Conservation (phyloP, 2,113 vertebrate genomes). For the Eretmochelys imbricata region DNA sequence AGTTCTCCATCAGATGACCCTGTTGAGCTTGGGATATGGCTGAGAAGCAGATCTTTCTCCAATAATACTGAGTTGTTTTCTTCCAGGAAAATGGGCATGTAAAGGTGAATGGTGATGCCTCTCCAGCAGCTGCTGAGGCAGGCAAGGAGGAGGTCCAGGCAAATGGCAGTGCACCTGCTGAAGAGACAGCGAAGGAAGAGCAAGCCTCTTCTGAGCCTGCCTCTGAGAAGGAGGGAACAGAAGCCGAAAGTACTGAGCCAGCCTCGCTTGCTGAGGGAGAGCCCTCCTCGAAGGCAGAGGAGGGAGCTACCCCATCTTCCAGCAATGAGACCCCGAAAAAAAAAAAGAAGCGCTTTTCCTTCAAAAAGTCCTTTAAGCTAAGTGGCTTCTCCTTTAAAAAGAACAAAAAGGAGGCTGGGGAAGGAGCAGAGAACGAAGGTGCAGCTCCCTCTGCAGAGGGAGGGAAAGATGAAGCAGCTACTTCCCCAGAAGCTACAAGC, state of each 20-base stretch:
- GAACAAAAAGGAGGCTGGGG: constrained; percentile 92
- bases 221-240: constrained; percentile 69
- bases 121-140: constrained; percentile 83
- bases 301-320: constrained; percentile 83
- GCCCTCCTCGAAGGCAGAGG: constrained; percentile 79
- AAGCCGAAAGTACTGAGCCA: constrained; percentile 83
- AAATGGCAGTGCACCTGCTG: constrained; percentile 88
- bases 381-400: constrained; percentile 98
- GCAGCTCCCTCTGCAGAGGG: constrained; percentile 77
- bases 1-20: neutral
- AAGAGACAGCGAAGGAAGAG: constrained; percentile 76
- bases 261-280: constrained; percentile 85
- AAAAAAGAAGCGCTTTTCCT: constrained; percentile 97
- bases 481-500: constrained; percentile 65
- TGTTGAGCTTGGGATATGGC: neutral
- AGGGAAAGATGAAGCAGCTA: constrained; percentile 73
- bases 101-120: constrained; percentile 85
- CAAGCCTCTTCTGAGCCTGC: constrained; percentile 63
- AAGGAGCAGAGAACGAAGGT: constrained; percentile 84
- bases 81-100: constrained; percentile 93
- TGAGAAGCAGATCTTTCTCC: neutral
- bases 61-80: constrained; percentile 40
- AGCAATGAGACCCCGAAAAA: constrained; percentile 95
- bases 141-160: constrained; percentile 89
- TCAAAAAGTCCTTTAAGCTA: constrained; percentile 97